These are phyloP conservation scores for Lamproptera curius DNA, from an alignment of 2,888 invertebrate genomes.

Conservation along the genomic window DNA sequence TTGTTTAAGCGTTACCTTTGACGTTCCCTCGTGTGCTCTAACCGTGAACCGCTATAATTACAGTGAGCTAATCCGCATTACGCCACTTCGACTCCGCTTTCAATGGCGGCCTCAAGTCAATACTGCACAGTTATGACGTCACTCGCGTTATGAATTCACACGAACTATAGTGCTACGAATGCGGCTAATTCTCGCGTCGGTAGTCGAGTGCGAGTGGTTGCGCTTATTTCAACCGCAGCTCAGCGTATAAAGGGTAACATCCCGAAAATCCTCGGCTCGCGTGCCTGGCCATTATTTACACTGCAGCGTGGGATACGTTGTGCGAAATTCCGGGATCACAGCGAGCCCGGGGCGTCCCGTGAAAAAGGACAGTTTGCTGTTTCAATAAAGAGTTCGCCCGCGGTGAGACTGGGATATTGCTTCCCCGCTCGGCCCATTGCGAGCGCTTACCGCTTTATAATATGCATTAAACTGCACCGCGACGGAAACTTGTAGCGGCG, in stretches of 20 bases:
- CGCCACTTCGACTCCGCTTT: conserved; percentile 47
- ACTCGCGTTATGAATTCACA: too few relatives aligned
- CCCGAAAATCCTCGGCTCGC: conserved; percentile 54
- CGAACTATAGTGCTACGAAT: too few relatives aligned
- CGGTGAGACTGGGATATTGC: conserved; percentile 58
- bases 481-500: conserved; percentile 54
- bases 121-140: conserved; percentile 26
- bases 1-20: conserved; percentile 74
- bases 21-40: conserved; percentile 51
- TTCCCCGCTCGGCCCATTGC: conserved; percentile 60
- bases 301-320: conserved; percentile 64
- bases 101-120: conserved; percentile 32
- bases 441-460: conserved; percentile 71
- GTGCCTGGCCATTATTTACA: conserved; percentile 65
- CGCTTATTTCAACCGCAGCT: conserved; percentile 47
- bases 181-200: too few relatives aligned
- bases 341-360: conserved; percentile 63
- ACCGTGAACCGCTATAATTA: conserved; percentile 65
- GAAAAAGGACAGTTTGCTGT: conserved; percentile 74
- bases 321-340: conserved; percentile 58
- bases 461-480: conserved; percentile 73
- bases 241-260: conserved; percentile 43
- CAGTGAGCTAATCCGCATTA: conserved; percentile 59
- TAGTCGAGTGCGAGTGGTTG: conserved; percentile 40
- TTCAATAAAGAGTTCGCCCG: conserved; percentile 65